phyloP scores from a whole-genome alignment of 2,888 invertebrate genomes.

The Psococerastis gibbosa region DNA sequence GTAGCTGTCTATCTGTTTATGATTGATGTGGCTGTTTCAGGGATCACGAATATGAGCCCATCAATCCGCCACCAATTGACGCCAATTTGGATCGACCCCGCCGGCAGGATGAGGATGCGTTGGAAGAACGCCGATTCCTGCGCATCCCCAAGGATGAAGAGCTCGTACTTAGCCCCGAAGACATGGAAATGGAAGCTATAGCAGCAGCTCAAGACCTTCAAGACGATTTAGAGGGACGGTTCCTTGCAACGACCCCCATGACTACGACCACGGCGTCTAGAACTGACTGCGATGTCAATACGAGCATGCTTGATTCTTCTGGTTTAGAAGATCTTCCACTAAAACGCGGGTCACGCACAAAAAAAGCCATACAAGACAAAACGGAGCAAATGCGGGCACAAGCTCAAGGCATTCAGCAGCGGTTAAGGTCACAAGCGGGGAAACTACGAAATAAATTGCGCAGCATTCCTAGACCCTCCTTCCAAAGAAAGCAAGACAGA shows the following conservation, averaged over 20 bases:
- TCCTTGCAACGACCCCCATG: constrained; percentile 23
- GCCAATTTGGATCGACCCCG: constrained; percentile 13
- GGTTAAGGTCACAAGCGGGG: constrained; percentile 47
- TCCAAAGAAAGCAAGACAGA: constrained; percentile 17
- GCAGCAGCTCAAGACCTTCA: not conserved
- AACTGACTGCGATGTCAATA: constrained; percentile 42
- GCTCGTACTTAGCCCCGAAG: constrained; percentile 17
- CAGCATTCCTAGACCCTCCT: constrained; percentile 36
- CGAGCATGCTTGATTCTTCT: constrained; percentile 42
- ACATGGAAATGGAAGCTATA: constrained; percentile 1
- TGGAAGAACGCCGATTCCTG: constrained; percentile 17
- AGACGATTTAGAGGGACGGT: constrained; percentile 15
- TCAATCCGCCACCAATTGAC: constrained; percentile 44
- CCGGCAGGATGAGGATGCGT: constrained; percentile 13
- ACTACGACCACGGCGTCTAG: constrained; percentile 37
- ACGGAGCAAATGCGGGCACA: constrained; percentile 14
- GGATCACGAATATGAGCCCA: constrained; percentile 86
- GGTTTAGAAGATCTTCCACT: constrained; percentile 42
- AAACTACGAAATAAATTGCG: constrained; percentile 48
- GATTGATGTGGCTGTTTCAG: too few relatives aligned
- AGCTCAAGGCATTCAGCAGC: constrained; percentile 33
- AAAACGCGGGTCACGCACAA: constrained; percentile 26
- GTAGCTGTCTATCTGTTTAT: constrained; percentile 19
- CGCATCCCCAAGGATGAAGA: constrained; percentile 19
- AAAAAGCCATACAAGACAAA: constrained; percentile 23